phyloP scores from a whole-genome alignment of 2,113 vertebrate genomes.

The Hippocampus comes region DNA sequence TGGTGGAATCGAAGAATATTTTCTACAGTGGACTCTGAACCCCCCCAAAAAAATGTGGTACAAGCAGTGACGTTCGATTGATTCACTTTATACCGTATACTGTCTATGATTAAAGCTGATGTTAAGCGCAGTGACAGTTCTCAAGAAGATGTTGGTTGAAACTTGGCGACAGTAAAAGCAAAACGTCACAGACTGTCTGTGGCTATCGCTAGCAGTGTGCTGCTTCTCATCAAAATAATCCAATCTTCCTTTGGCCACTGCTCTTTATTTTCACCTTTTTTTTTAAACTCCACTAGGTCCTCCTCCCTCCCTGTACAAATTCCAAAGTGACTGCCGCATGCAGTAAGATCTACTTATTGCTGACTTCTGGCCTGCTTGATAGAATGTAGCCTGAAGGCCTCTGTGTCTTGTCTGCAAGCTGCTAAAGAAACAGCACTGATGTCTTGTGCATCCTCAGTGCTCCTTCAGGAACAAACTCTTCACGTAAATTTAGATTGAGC shows the following conservation, averaged over 20 bases:
- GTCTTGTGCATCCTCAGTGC: slow-evolving; percentile 5
- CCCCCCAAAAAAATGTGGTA: too few relatives aligned
- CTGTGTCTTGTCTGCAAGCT: slow-evolving; percentile 24
- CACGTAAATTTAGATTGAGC: too few relatives aligned
- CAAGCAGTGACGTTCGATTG: too few relatives aligned
- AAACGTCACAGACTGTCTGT: not conserved
- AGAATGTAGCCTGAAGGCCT: slow-evolving; percentile 26
- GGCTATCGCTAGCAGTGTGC: not conserved
- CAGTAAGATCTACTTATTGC: slow-evolving; percentile 49
- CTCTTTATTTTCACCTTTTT: not conserved
- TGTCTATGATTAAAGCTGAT: not conserved
- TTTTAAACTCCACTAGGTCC: slow-evolving; percentile 8
- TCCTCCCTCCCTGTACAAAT: slow-evolving; percentile 41
- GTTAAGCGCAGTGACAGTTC: not conserved
- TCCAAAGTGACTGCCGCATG: slow-evolving; percentile 49
- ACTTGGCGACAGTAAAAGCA: not conserved
- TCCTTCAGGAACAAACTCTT: not conserved
- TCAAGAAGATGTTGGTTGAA: not conserved
- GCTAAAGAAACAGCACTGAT: slow-evolving; percentile 15
- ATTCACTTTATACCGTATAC: too few relatives aligned
- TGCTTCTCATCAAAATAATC: slow-evolving; percentile 9
- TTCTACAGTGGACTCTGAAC: too few relatives aligned
- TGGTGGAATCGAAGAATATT: too few relatives aligned
- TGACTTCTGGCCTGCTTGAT: slow-evolving; percentile 34
- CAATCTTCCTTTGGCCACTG: slow-evolving; percentile 1